These are phyloP conservation scores for Cheirogaleus medius DNA, from an alignment of 2,113 vertebrate species.

Conservation along the genomic window DNA sequence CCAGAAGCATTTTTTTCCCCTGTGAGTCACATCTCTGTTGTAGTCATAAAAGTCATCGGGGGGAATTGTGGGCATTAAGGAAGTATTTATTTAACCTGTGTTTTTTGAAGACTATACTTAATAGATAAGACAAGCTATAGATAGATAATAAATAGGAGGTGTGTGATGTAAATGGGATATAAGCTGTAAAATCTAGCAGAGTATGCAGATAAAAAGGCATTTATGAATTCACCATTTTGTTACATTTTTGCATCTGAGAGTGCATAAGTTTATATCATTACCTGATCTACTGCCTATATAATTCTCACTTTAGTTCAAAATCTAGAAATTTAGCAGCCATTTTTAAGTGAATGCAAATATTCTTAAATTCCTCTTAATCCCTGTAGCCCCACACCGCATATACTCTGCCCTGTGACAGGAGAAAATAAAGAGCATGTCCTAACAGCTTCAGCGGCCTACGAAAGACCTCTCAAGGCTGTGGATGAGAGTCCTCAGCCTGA, in stretches of 20 bases:
- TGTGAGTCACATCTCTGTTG: constrained; percentile 2
- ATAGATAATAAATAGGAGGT: constrained; percentile 8
- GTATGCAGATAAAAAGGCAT: neutral
- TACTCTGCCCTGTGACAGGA: neutral
- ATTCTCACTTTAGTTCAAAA: constrained; percentile 4
- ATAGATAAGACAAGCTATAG: neutral
- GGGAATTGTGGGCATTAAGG: neutral
- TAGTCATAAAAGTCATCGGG: neutral
- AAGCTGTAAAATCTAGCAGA: neutral
- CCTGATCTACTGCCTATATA: neutral
- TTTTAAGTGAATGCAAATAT: constrained; percentile 29
- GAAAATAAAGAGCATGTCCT: neutral
- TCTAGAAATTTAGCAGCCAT: neutral
- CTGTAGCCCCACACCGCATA: neutral
- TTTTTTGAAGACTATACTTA: constrained; percentile 33
- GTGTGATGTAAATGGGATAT: neutral
- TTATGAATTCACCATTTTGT: neutral
- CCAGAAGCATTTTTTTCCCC: neutral
- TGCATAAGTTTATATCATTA: neutral
- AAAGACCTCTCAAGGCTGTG: neutral
- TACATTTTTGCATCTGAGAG: neutral
- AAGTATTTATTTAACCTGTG: constrained; percentile 20
- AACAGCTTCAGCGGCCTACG: neutral
- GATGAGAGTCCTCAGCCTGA: neutral
- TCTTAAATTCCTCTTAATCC: neutral